phyloP scores from a whole-genome alignment of 2,888 invertebrate species.

The Conistra vaccinii region DNA sequence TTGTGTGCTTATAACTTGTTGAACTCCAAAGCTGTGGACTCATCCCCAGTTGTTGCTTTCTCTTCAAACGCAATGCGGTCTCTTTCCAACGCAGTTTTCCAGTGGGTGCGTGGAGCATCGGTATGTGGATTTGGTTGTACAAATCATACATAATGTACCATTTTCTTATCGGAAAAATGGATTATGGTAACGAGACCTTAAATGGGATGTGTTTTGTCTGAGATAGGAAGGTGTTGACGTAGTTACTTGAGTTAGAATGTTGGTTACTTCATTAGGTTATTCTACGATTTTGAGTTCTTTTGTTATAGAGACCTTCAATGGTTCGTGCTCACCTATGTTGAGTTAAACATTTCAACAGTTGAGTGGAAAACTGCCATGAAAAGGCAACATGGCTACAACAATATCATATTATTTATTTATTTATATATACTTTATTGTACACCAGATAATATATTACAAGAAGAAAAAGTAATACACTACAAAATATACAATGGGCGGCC shows the following conservation, averaged over 20 bases:
- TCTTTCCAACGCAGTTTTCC: conserved; percentile 87
- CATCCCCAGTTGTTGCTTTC: conserved; percentile 86
- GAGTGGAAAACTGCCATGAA: not conserved
- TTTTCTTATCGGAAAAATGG: conserved; percentile 69
- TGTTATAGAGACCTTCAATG: not conserved
- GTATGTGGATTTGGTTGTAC: conserved; percentile 69
- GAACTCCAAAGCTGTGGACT: conserved; percentile 71
- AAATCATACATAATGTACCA: conserved; percentile 68
- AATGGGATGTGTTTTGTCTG: conserved; percentile 41
- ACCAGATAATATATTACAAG: no score
- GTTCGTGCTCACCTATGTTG: not conserved
- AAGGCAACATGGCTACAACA: not conserved
- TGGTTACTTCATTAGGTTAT: not conserved
- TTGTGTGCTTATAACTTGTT: conserved; percentile 69
- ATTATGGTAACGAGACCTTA: conserved; percentile 58
- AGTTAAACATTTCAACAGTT: not conserved
- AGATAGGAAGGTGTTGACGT: conserved; percentile 23
- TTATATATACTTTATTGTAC: no score
- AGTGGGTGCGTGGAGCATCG: conserved; percentile 76
- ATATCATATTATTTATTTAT: no score
- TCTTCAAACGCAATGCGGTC: conserved; percentile 88
- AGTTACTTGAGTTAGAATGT: not conserved
- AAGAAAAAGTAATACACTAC: no score
- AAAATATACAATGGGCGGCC: no score
- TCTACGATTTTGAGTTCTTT: not conserved